Conservation (phyloP, 1,140 invertebrate species). For the Meloidogyne exigua region DNA sequence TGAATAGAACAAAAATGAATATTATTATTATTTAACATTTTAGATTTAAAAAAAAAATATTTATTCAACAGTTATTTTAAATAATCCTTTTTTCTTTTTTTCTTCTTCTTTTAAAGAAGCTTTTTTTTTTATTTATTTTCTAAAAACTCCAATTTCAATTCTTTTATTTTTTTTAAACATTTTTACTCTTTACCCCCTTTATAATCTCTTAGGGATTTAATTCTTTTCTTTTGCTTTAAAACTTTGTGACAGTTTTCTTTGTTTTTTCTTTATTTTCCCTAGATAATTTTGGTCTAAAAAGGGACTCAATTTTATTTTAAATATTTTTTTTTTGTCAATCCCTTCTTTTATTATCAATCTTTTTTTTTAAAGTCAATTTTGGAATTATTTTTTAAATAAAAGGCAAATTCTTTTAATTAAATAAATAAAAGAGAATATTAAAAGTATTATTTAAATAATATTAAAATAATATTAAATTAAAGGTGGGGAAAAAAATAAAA, state of each 20-base stretch:
- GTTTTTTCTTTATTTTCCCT: neutral
- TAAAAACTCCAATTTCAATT: neutral
- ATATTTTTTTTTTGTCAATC: neutral
- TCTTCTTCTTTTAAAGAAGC: too few relatives aligned
- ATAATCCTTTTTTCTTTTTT: too few relatives aligned
- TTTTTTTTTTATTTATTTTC: neutral
- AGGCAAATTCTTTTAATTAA: too few relatives aligned
- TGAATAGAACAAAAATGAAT: constrained; percentile 21
- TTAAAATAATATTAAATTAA: too few relatives aligned
- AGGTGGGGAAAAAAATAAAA: too few relatives aligned
- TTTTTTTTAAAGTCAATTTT: neutral
- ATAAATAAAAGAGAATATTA: too few relatives aligned
- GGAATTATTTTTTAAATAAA: too few relatives aligned
- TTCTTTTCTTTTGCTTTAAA: neutral
- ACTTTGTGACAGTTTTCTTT: neutral
- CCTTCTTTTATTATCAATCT: neutral
- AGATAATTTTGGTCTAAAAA: neutral
- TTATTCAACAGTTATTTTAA: too few relatives aligned
- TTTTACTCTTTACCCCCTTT: neutral
- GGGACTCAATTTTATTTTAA: neutral
- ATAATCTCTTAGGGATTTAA: neutral
- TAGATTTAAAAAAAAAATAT: too few relatives aligned
- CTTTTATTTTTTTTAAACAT: neutral
- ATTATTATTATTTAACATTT: too few relatives aligned
- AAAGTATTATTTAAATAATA: too few relatives aligned